A percentile compares a stretch with the other conserved stretches of the same genome.
Evolutionary conservation across 2,888 invertebrate species (phyloP).

Genomic region (Pachydiplax longipennis): DNA sequence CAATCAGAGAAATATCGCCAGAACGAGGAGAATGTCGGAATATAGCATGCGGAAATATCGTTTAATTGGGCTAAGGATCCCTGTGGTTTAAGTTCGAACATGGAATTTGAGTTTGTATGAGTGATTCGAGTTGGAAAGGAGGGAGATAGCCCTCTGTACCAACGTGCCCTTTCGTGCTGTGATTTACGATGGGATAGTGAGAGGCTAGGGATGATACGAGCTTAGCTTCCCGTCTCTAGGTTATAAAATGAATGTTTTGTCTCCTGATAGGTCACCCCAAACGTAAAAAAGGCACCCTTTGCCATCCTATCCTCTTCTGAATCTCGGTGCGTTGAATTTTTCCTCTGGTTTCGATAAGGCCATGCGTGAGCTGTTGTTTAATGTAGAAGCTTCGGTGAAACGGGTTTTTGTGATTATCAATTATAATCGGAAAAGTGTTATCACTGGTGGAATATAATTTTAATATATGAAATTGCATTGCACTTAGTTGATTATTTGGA

Average conservation of each 20-base stretch:
- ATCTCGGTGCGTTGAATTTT: background rate
- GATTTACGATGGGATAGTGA: background rate
- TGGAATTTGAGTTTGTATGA: background rate
- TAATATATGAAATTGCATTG: no score
- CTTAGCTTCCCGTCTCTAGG: background rate
- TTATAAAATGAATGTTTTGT: background rate
- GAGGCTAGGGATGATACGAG: background rate
- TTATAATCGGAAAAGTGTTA: no score
- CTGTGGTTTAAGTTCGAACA: no score
- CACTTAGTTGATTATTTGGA: no score
- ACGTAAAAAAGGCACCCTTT: background rate
- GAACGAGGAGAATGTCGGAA: no score
- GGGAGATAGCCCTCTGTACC: background rate
- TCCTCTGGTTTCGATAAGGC: background rate
- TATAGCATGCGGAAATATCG: no score
- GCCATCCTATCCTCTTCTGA: no score
- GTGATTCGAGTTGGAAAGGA: background rate
- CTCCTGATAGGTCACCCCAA: background rate
- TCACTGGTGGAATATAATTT: no score
- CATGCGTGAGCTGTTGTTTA: background rate
- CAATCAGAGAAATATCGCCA: no score
- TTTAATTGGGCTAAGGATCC: no score
- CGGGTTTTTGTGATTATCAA: no score
- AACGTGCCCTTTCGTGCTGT: background rate
- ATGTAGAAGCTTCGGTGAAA: no score